Evolutionary conservation across 2,888 invertebrate genomes (phyloP).

Genomic region (Hecatera dysodea): DNA sequence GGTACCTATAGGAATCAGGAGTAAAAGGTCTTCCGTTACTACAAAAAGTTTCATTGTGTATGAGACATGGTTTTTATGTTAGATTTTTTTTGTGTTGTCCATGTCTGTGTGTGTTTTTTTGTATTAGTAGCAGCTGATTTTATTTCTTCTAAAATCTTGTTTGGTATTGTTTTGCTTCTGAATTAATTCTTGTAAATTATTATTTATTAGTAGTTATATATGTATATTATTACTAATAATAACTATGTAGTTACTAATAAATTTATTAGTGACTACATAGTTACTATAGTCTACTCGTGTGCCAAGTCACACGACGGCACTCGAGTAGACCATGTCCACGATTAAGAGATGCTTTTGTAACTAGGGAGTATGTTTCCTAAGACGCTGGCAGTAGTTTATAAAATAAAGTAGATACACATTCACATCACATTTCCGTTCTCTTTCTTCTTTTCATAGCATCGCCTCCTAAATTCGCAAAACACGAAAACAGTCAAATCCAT

Average conservation of each 20-base stretch:
- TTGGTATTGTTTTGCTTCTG: background rate
- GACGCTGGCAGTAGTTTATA: background rate
- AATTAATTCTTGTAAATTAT: too few relatives aligned
- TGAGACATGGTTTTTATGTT: background rate
- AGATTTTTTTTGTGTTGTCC: slow-evolving; percentile 20
- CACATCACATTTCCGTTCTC: background rate
- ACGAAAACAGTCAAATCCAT: slow-evolving; percentile 4
- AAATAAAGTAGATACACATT: background rate
- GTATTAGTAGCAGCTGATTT: background rate
- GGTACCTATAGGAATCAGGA: slow-evolving; percentile 13
- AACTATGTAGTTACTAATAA: too few relatives aligned
- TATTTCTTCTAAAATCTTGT: background rate
- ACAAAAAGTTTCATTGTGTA: slow-evolving; percentile 19
- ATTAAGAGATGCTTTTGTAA: too few relatives aligned
- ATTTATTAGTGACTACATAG: too few relatives aligned
- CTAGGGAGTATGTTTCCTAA: too few relatives aligned
- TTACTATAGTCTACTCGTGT: too few relatives aligned
- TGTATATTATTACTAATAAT: too few relatives aligned
- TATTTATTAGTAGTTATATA: too few relatives aligned
- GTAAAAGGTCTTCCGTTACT: slow-evolving; percentile 21
- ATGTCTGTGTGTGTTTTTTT: background rate
- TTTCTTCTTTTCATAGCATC: background rate
- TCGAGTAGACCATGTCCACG: background rate
- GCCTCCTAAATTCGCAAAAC: background rate
- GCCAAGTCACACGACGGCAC: too few relatives aligned